Percentiles rank a stretch among this genome's conserved stretches.
Evolutionary conservation across 1,140 invertebrate species (phyloP).

Genomic region (Drosophila sulfurigaster): DNA sequence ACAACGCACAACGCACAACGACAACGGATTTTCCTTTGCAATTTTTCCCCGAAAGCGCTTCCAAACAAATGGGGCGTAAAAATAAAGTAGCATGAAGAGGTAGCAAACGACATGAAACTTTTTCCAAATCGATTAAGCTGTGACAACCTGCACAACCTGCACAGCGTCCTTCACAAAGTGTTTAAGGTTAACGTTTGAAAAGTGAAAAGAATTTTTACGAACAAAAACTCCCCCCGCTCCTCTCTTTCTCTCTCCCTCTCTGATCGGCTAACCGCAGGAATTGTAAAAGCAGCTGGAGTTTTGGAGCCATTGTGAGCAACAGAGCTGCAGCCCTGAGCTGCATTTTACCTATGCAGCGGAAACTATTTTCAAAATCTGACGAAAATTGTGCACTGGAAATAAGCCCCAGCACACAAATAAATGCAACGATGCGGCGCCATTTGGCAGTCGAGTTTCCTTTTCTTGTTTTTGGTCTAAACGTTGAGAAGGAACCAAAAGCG

Average conservation of each 20-base stretch:
- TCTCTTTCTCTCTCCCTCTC: constrained; percentile 12
- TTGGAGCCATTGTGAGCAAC: constrained; percentile 1
- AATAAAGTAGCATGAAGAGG: constrained; percentile 71
- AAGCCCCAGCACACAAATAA: constrained; percentile 78
- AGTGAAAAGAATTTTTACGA: constrained; percentile 72
- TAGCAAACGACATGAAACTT: constrained; percentile 69
- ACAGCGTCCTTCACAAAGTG: constrained; percentile 49
- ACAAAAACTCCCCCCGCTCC: neutral
- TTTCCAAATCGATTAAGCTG: constrained; percentile 81
- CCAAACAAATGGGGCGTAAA: constrained; percentile 76
- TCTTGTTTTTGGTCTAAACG: constrained; percentile 37
- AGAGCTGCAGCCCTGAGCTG: constrained; percentile 26
- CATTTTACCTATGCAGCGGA: constrained; percentile 64
- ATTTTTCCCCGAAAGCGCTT: constrained; percentile 45
- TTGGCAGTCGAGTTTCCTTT: constrained; percentile 45
- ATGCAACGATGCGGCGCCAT: constrained; percentile 50
- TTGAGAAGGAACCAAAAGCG: constrained; percentile 26
- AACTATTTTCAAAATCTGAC: constrained; percentile 77
- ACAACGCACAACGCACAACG: constrained; percentile 23
- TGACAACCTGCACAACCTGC: constrained; percentile 58
- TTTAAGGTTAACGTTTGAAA: constrained; percentile 78
- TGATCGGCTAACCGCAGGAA: constrained; percentile 61
- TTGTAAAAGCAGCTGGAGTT: constrained; percentile 19
- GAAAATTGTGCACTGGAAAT: constrained; percentile 72
- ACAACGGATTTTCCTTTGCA: constrained; percentile 65